Evolutionary conservation across 2,797 vertebrate species (phyloP).

Genomic region (Rhinoraja longicauda): DNA sequence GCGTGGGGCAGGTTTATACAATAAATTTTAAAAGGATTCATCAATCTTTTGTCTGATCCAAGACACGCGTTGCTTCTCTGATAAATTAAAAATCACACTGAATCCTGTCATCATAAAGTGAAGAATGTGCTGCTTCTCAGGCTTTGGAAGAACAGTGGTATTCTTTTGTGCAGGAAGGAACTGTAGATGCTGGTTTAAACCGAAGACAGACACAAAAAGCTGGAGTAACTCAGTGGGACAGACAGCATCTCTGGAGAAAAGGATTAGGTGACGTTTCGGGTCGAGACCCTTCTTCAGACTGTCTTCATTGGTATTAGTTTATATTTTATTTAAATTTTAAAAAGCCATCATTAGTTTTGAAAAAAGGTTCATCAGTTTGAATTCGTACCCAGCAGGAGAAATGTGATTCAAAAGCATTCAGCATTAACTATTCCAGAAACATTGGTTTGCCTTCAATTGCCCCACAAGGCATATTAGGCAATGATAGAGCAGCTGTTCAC

Average conservation of each 20-base stretch:
- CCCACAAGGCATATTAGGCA: neutral
- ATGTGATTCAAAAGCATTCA: too few relatives aligned
- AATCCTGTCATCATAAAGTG: neutral
- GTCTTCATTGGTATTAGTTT: neutral
- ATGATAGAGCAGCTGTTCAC: neutral
- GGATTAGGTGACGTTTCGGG: too few relatives aligned
- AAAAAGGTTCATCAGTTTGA: neutral
- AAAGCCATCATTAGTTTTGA: neutral
- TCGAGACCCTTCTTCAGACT: too few relatives aligned
- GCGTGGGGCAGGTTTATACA: neutral
- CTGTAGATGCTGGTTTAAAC: too few relatives aligned
- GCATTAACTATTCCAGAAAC: neutral
- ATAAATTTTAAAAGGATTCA: neutral
- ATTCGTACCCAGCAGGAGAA: neutral
- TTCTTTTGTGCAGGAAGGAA: neutral
- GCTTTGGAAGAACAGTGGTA: neutral
- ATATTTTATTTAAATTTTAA: neutral
- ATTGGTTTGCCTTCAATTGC: neutral
- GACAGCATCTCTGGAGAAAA: too few relatives aligned
- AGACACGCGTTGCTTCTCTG: neutral
- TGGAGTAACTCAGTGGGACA: too few relatives aligned
- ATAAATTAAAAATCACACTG: neutral
- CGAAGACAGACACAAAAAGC: too few relatives aligned
- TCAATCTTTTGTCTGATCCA: neutral
- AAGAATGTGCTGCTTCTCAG: neutral